Evolutionary conservation across 2,797 vertebrate species (phyloP).

Genomic region (Crocodylus rhombifer): DNA sequence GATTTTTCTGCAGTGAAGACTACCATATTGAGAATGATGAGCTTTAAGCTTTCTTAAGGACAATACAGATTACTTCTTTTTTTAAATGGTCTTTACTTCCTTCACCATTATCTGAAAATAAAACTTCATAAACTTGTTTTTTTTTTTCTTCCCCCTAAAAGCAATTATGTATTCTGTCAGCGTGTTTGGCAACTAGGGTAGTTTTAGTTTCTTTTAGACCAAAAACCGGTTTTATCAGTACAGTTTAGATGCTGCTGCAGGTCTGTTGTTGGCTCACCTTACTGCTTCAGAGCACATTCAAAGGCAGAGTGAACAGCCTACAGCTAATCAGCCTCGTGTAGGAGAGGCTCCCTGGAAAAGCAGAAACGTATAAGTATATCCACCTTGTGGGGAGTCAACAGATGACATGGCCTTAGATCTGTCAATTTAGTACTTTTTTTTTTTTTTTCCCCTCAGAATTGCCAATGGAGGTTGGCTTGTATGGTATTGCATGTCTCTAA

Average conservation of each 20-base stretch:
- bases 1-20: neutral
- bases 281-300: neutral
- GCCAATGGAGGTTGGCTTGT: neutral
- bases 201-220: neutral
- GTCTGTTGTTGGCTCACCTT: neutral
- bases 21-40: neutral
- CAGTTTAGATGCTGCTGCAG: neutral
- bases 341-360: neutral
- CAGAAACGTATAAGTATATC: fast-evolving
- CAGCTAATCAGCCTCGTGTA: neutral
- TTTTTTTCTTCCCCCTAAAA: neutral
- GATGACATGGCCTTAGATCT: neutral
- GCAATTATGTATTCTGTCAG: neutral
- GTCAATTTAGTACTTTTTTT: no score
- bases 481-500: neutral
- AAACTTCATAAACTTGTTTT: neutral
- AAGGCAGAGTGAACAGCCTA: neutral
- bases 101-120: neutral
- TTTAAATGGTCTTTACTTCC: neutral
- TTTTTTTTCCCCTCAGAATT: neutral
- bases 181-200: neutral
- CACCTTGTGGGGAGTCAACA: neutral
- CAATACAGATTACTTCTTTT: neutral
- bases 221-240: neutral
- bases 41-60: neutral